Base-by-base conservation (phyloP, 1,140 invertebrate genomes). In the Bathynomus jamesi region DNA sequence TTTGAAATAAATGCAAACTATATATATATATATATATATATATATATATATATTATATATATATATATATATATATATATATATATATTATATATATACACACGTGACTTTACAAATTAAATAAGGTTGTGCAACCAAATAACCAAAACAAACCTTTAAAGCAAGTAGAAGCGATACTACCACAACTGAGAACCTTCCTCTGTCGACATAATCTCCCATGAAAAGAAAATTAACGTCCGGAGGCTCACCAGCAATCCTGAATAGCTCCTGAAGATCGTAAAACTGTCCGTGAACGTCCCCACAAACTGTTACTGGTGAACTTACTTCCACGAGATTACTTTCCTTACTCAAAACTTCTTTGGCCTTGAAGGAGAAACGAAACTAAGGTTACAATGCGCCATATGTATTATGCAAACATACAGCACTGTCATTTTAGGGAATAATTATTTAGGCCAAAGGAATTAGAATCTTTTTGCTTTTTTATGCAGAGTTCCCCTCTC, bases 261-360 rank as follows among this genome's bases (percentile, higher is more conserved):
- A 86, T 53, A 86, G 77, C 40, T 84, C 78, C 31, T 86, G 77
- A 21, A 86, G 80, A 78, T 86, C 85, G 79, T 83, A 84, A 76
- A 84, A 86, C 78, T 86, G 85, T 27, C 85, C 85, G 75, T 86
- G 85, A 67, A 86, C 84, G 77, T 86, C 85, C 73, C 85, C 84
- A 65, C 75, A 77, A 13, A 77, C 63, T 30, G 65, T 77, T 2
- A 77, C 69, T 17, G 75, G 75, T 0, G 73, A 64, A 0, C 65
- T 53, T 4, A 76, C 62, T 53, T 72, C 70, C 28, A 72, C 70
- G 13, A 53, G 11, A 21, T 53, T 53, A 21, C 40, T 53, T 53
- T 53, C 40, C 40, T 53, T 53, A 5, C 13, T 21, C 40, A 53
- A 53, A 53, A 53, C 21, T 17, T 53, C 40, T 53, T 53, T 53